Evolutionary conservation across 2,797 vertebrate genomes (phyloP).

Genomic region (Jordanella pulchra): DNA sequence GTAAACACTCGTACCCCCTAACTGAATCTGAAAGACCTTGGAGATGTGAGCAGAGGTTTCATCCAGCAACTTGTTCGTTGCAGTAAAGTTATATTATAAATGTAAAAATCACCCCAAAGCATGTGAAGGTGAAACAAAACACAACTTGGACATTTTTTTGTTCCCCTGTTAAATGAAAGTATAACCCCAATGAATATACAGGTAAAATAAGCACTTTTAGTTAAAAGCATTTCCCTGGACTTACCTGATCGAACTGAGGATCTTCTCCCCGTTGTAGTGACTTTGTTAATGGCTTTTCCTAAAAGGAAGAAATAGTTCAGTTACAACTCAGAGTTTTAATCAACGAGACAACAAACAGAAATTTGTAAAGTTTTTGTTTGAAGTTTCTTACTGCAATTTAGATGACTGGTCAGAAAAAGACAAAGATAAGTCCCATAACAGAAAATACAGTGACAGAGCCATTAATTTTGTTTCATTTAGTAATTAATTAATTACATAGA

Average conservation of each 20-base stretch:
- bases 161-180: neutral
- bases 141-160: neutral
- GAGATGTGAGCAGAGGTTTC: slow-evolving; percentile 74
- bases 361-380: slow-evolving; percentile 13
- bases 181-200: neutral
- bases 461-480: slow-evolving; percentile 49
- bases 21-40: slow-evolving; percentile 62
- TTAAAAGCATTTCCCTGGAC: slow-evolving; percentile 51
- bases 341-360: slow-evolving; percentile 9
- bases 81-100: slow-evolving; percentile 13
- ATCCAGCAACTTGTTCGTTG: slow-evolving; percentile 39
- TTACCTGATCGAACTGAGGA: slow-evolving; percentile 97
- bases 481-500: slow-evolving; percentile 1
- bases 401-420: neutral
- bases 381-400: slow-evolving; percentile 31
- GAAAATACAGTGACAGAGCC: slow-evolving; percentile 49
- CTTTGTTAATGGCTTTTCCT: slow-evolving; percentile 97
- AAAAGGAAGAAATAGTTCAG: slow-evolving; percentile 44
- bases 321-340: slow-evolving; percentile 5
- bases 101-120: neutral
- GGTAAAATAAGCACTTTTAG: neutral
- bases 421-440: slow-evolving; percentile 43
- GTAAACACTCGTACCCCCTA: slow-evolving; percentile 74
- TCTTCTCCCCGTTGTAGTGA: slow-evolving; percentile 96
- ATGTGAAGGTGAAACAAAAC: neutral